Evolutionary conservation across 2,797 vertebrate species (phyloP).

Genomic region (Lagorchestes hirsutus): DNA sequence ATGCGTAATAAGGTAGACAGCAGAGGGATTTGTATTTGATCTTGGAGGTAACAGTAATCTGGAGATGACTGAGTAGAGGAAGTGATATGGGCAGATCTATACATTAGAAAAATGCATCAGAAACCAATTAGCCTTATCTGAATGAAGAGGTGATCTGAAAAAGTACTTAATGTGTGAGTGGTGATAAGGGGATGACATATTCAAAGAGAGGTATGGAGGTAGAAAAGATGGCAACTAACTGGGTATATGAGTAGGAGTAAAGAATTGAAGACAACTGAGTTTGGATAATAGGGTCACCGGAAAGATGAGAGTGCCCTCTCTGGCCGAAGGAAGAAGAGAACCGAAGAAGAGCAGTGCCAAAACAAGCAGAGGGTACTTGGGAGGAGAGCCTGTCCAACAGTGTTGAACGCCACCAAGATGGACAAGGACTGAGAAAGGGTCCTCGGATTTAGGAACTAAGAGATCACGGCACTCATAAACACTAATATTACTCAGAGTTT

Average conservation of each 20-base stretch:
- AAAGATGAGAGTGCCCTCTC: not conserved
- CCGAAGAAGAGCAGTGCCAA: not conserved
- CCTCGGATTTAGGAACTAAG: not conserved
- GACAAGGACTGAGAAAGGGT: not conserved
- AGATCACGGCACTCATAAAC: constrained; percentile 8
- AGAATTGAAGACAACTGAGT: not conserved
- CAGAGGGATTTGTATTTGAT: not conserved
- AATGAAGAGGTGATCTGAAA: not conserved
- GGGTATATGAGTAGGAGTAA: not conserved
- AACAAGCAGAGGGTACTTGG: not conserved
- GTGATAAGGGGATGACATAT: not conserved
- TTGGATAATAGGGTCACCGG: not conserved
- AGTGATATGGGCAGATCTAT: not conserved
- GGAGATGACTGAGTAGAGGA: not conserved
- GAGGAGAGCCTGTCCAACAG: not conserved
- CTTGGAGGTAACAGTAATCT: not conserved
- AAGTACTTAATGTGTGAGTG: not conserved
- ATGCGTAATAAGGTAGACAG: not conserved
- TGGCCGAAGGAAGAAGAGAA: not conserved
- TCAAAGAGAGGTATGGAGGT: not conserved
- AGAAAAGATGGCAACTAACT: not conserved
- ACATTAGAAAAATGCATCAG: not conserved
- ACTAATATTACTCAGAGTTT: not conserved
- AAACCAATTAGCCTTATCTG: not conserved
- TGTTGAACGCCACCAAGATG: not conserved